Percentiles rank a stretch among this genome's conserved stretches.
Conservation (phyloP, 2,888 invertebrate genomes). For the Xylota segnis region DNA sequence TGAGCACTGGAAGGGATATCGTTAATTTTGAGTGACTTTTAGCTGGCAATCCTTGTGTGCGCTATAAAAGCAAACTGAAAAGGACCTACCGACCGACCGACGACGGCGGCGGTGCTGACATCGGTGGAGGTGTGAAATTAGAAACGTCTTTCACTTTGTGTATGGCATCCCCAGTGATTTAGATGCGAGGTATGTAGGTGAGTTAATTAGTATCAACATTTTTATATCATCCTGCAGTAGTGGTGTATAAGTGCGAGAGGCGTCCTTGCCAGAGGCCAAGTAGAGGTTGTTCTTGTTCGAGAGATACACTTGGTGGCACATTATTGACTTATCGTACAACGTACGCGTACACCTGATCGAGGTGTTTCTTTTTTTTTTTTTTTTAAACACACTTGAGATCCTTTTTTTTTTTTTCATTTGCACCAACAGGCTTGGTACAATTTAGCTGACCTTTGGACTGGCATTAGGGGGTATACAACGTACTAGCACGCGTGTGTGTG, state of each 20-base stretch:
- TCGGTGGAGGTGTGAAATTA: slow-evolving; percentile 29
- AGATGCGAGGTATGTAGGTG: slow-evolving; percentile 67
- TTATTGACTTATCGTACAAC: slow-evolving; percentile 30
- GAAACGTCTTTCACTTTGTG: slow-evolving; percentile 13
- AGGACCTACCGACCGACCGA: too few species aligned
- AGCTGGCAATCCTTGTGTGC: slow-evolving; percentile 4
- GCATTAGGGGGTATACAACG: neutral
- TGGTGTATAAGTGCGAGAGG: neutral
- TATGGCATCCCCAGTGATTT: slow-evolving; percentile 53
- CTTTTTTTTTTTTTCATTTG: neutral
- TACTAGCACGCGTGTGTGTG: slow-evolving; percentile 4
- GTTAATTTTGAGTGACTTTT: slow-evolving; percentile 48
- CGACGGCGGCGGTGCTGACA: neutral
- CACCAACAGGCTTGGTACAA: neutral
- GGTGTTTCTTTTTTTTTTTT: slow-evolving; percentile 29
- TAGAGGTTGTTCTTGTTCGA: slow-evolving; percentile 49
- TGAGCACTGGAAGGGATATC: slow-evolving; percentile 40
- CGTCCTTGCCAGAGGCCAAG: slow-evolving; percentile 53
- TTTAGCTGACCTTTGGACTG: neutral
- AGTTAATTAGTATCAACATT: slow-evolving; percentile 60
- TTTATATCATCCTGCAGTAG: neutral
- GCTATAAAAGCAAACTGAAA: neutral
- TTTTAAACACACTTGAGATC: slow-evolving; percentile 18
- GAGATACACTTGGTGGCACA: neutral
- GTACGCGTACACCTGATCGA: slow-evolving; percentile 1